Evolutionary conservation across 92 coral and sea anemone genomes (phyloP).

Genomic region (Epizoanthus illoricatus): DNA sequence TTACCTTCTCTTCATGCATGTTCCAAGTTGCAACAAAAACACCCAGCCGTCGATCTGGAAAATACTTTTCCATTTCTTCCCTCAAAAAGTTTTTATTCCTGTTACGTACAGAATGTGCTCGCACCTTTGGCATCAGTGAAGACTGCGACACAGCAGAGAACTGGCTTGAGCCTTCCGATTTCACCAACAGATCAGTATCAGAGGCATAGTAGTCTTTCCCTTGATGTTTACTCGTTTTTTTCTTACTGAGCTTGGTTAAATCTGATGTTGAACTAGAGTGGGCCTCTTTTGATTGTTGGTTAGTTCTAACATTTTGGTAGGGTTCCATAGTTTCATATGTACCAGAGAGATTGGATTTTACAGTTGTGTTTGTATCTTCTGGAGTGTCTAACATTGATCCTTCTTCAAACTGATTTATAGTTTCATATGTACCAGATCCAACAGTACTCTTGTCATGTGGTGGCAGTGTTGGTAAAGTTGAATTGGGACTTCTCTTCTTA

Average conservation of each 20-base stretch:
- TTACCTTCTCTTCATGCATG: conserved; percentile 99
- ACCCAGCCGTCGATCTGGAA: conserved; percentile 81
- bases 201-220: conserved; percentile 58
- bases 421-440: conserved; percentile 57
- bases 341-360: conserved; percentile 39
- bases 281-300: neutral
- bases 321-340: conserved; percentile 50
- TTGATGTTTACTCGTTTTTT: conserved; percentile 4
- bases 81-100: conserved; percentile 83
- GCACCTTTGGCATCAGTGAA: conserved; percentile 75
- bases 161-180: conserved; percentile 50
- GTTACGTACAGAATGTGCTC: conserved; percentile 71
- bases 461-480: conserved; percentile 77
- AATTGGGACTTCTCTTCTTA: conserved; percentile 62
- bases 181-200: conserved; percentile 63
- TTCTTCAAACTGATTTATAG: conserved; percentile 35
- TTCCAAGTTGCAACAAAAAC: conserved; percentile 97
- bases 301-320: neutral
- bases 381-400: neutral
- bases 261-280: conserved; percentile 58
- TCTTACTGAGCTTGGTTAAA: conserved; percentile 44
- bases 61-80: conserved; percentile 89
- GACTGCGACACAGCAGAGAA: conserved; percentile 50
- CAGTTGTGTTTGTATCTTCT: conserved; percentile 17
- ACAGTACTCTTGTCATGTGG: conserved; percentile 11